These are phyloP conservation scores for Desmophyllum pertusum DNA, from an alignment of 92 coral and sea anemone species.

Conservation along the genomic window DNA sequence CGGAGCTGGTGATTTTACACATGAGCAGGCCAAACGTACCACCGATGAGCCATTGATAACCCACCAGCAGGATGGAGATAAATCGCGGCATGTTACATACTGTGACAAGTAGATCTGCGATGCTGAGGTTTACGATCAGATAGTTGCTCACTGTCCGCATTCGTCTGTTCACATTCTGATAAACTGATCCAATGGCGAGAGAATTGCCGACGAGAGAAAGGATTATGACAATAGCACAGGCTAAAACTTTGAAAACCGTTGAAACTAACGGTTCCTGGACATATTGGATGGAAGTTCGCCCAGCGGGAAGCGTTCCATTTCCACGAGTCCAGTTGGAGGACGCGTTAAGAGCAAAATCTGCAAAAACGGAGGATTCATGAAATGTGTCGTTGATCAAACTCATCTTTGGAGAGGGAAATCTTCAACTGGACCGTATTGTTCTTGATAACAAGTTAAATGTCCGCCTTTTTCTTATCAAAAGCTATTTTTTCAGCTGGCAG, in stretches of 20 bases:
- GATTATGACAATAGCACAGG: neutral
- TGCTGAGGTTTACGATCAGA: constrained; percentile 14
- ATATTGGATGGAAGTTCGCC: neutral
- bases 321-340: constrained; percentile 1
- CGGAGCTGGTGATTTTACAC: constrained; percentile 6
- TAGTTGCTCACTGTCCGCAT: constrained; percentile 22
- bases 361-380: neutral
- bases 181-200: constrained; percentile 9
- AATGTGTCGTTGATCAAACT: neutral
- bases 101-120: constrained; percentile 20
- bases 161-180: constrained; percentile 20
- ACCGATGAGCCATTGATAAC: constrained; percentile 13
- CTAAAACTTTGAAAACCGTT: constrained; percentile 18
- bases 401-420: neutral
- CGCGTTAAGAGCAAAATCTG: neutral
- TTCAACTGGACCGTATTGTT: neutral
- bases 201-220: constrained; percentile 20
- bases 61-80: neutral
- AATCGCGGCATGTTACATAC: constrained; percentile 9
- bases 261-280: neutral
- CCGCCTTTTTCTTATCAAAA: neutral
- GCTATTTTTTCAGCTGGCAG: constrained; percentile 1
- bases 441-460: neutral
- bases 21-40: constrained; percentile 15
- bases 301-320: neutral